Conservation (phyloP, 1,140 invertebrate genomes). For the Eulimnadia texana region DNA sequence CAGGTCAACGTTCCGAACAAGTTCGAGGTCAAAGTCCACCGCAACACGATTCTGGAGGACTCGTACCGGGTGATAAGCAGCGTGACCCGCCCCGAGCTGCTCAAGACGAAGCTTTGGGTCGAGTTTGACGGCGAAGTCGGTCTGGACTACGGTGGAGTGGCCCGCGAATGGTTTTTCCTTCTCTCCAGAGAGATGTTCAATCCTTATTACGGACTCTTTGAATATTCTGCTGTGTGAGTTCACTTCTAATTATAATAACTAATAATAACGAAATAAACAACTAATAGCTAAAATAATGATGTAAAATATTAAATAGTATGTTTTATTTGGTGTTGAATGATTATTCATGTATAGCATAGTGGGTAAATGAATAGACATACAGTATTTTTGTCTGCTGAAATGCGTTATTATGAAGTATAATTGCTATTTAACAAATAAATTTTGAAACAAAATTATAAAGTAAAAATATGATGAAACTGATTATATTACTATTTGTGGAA, state of each 20-base stretch:
- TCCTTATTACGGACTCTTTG: constrained; percentile 96
- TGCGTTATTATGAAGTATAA: too few relatives aligned
- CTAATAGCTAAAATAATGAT: too few relatives aligned
- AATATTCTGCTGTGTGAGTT: constrained; percentile 91
- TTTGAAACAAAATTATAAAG: too few relatives aligned
- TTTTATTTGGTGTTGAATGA: too few relatives aligned
- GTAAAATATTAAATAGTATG: too few relatives aligned
- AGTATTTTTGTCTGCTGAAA: too few relatives aligned
- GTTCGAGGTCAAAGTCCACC: constrained; percentile 85
- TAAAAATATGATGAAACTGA: too few relatives aligned
- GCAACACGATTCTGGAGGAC: constrained; percentile 87
- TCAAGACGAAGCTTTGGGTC: constrained; percentile 96
- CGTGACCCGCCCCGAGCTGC: constrained; percentile 65
- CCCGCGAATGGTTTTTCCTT: constrained; percentile 95
- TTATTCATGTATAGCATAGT: too few relatives aligned
- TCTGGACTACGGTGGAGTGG: constrained; percentile 92
- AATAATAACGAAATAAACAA: too few relatives aligned
- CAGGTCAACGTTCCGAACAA: constrained; percentile 93
- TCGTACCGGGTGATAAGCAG: constrained; percentile 80
- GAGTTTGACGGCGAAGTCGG: constrained; percentile 97
- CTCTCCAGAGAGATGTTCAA: constrained; percentile 99
- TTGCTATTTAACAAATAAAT: too few relatives aligned
- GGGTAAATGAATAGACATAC: too few relatives aligned
- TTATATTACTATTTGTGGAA: too few relatives aligned
- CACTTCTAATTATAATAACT: not conserved